Conservation (phyloP, 2,113 vertebrate genomes). For the Ageneiosus marmoratus region DNA sequence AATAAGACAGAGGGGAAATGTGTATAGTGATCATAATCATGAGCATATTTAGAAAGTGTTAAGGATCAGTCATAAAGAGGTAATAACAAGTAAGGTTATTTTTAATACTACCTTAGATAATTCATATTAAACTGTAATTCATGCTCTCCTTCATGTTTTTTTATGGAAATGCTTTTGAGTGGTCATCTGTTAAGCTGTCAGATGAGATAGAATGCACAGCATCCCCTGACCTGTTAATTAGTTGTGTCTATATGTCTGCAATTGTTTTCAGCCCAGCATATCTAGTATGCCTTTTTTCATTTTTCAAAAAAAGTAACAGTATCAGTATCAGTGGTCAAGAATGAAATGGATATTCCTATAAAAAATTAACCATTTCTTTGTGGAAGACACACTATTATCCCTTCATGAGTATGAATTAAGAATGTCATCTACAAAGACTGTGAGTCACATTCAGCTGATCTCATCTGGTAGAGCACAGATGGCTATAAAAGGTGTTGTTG, state of each 20-base stretch:
- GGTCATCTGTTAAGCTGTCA: constrained; percentile 60
- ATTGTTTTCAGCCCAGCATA: not conserved
- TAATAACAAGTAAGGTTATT: constrained; percentile 30
- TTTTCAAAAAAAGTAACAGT: not conserved
- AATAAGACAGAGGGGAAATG: not conserved
- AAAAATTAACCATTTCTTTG: constrained; percentile 11
- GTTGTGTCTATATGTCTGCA: not conserved
- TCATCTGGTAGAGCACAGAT: constrained; percentile 28
- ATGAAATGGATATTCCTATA: constrained; percentile 9
- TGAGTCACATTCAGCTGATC: constrained; percentile 52
- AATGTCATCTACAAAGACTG: constrained; percentile 40
- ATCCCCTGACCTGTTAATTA: constrained; percentile 41
- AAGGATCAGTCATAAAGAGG: not conserved
- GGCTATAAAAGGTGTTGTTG: constrained; percentile 66
- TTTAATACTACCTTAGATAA: constrained; percentile 60
- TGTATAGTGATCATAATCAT: not conserved
- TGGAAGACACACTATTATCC: not conserved
- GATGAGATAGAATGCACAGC: constrained; percentile 50
- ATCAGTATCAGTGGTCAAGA: constrained; percentile 8
- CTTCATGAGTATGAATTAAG: constrained; percentile 62
- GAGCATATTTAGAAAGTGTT: not conserved
- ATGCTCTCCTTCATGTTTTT: constrained; percentile 31
- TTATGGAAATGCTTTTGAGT: constrained; percentile 7
- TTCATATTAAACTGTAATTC: constrained; percentile 58
- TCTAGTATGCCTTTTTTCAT: not conserved